phyloP scores from a whole-genome alignment of 2,113 vertebrate genomes.

The Ranitomeya variabilis region DNA sequence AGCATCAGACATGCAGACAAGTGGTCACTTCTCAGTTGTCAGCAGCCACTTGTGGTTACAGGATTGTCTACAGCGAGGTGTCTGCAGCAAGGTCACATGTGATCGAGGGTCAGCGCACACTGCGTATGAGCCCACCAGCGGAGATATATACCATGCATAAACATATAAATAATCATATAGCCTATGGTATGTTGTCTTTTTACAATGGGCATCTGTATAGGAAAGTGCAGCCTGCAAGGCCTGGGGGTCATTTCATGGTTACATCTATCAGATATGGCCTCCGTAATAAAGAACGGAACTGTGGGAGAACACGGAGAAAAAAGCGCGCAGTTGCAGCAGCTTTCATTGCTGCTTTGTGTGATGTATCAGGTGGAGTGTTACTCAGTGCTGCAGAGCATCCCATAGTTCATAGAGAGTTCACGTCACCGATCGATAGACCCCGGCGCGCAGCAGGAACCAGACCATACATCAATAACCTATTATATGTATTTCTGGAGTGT shows the following conservation, averaged over 20 bases:
- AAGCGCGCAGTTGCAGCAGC: no score
- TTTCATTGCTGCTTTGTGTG: no score
- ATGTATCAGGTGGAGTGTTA: no score
- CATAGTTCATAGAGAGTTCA: neutral
- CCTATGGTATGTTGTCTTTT: no score
- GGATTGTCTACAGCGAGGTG: neutral
- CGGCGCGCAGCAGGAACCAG: neutral
- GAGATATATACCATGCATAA: no score
- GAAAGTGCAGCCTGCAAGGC: no score
- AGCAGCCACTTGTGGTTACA: neutral
- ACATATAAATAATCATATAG: no score
- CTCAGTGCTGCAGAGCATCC: neutral
- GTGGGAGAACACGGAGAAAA: no score
- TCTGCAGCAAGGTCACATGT: neutral
- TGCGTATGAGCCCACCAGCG: no score
- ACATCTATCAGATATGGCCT: no score
- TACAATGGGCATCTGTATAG: no score
- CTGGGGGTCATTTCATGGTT: neutral
- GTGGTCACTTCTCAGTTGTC: neutral
- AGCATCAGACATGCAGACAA: neutral
- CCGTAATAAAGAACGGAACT: no score
- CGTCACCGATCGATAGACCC: neutral
- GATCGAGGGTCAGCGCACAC: neutral
- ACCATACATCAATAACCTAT: neutral
- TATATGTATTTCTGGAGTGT: neutral